Evolutionary conservation across 2,113 vertebrate genomes (phyloP).

Genomic region (Chaenogobius annularis): DNA sequence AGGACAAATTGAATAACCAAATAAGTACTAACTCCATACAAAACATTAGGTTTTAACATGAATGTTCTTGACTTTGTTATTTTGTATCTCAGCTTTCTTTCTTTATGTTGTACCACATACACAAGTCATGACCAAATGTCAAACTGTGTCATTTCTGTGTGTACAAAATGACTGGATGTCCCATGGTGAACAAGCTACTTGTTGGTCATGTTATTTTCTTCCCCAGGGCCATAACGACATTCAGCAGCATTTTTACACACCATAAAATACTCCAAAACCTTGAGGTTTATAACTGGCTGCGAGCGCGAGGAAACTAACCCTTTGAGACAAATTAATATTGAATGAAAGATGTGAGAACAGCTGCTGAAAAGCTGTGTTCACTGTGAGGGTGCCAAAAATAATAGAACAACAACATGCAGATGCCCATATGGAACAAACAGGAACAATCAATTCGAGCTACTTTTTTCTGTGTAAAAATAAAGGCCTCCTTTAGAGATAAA

Average conservation of each 20-base stretch:
- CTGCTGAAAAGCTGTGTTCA: constrained; percentile 50
- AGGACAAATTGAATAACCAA: too few species aligned
- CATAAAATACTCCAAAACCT: constrained; percentile 33
- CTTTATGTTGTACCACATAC: background rate
- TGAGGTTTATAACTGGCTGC: constrained; percentile 35
- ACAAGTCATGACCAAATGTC: background rate
- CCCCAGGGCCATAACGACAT: constrained; percentile 39
- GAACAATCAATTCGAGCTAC: too few species aligned
- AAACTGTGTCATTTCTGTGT: constrained; percentile 12
- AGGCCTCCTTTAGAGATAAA: too few species aligned
- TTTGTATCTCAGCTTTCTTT: background rate
- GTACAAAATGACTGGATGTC: constrained; percentile 57
- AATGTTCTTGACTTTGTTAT: too few species aligned
- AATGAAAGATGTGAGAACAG: constrained; percentile 46
- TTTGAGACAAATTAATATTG: constrained; percentile 51
- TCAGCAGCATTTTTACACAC: constrained; percentile 26
- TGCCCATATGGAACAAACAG: constrained; percentile 26
- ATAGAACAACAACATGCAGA: constrained; percentile 43
- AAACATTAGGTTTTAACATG: too few species aligned
- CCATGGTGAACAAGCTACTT: constrained; percentile 26
- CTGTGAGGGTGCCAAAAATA: constrained; percentile 42
- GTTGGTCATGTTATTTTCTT: constrained; percentile 34
- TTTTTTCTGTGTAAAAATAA: too few species aligned
- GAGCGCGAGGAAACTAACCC: constrained; percentile 42
- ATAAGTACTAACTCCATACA: too few species aligned